These are phyloP conservation scores for Neolamprologus hecqui DNA, from an alignment of 2,113 vertebrate species.

Conservation along the genomic window DNA sequence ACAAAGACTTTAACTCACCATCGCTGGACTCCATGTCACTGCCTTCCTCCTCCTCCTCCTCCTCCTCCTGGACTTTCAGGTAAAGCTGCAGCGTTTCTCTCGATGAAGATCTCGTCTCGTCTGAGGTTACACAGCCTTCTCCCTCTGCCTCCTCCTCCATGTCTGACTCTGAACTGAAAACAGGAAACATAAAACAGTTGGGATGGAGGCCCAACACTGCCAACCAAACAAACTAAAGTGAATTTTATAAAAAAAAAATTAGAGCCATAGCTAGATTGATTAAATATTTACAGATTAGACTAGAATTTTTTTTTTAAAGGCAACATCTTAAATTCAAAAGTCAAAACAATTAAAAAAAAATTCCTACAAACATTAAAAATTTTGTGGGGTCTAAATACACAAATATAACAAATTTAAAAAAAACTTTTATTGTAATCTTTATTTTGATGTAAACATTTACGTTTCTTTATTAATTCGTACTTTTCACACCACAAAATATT, in stretches of 20 bases:
- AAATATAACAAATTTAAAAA: background rate
- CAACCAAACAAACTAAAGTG: background rate
- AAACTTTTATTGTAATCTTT: background rate
- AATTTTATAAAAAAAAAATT: background rate
- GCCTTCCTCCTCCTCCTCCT: slow-evolving; percentile 24
- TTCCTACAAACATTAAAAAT: background rate
- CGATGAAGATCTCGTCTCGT: slow-evolving; percentile 73
- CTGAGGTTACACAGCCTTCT: slow-evolving; percentile 62
- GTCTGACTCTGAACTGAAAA: slow-evolving; percentile 82
- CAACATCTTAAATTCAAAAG: background rate
- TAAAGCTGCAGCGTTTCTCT: slow-evolving; percentile 74
- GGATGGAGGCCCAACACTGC: background rate
- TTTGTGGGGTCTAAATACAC: background rate
- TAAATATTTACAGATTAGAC: background rate
- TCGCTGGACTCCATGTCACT: slow-evolving; percentile 77
- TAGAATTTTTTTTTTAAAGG: background rate
- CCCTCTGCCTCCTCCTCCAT: slow-evolving; percentile 73
- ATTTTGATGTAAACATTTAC: background rate
- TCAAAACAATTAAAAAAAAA: background rate
- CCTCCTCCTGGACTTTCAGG: slow-evolving; percentile 37
- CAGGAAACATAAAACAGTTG: background rate
- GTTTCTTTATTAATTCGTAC: background rate
- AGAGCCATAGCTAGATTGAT: background rate
- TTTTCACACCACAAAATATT: background rate
- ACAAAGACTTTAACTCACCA: slow-evolving; percentile 58